phyloP scores from a whole-genome alignment of 2,888 invertebrate genomes.

The Chironomus tentans region DNA sequence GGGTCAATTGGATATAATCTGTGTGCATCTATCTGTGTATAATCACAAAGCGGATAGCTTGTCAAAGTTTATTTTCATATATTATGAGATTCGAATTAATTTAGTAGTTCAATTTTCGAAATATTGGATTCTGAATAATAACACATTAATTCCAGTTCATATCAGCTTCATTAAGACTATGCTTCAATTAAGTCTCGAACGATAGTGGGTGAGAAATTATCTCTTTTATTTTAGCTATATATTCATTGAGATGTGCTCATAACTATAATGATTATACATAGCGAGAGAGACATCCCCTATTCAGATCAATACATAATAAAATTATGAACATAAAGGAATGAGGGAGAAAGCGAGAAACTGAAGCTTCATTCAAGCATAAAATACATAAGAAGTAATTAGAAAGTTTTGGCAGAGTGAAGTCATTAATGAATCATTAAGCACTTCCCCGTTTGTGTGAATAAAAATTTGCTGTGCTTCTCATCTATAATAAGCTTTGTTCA shows the following conservation, averaged over 20 bases:
- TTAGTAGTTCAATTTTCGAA: too few species aligned
- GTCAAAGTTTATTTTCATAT: constrained; percentile 8
- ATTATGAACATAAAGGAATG: background rate
- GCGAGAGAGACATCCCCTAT: background rate
- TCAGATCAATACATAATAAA: constrained; percentile 5
- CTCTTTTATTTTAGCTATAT: too few species aligned
- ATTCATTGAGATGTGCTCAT: too few species aligned
- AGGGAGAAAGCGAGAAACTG: background rate
- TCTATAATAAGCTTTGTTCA: background rate
- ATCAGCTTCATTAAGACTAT: background rate
- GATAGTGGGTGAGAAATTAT: too few species aligned
- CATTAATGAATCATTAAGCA: constrained; percentile 19
- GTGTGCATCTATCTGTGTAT: background rate
- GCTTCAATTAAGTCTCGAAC: background rate
- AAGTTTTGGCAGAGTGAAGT: background rate
- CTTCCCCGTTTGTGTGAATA: background rate
- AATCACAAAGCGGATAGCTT: background rate
- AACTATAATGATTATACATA: background rate
- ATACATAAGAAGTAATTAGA: constrained; percentile 18
- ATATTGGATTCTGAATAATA: background rate
- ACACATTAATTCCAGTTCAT: constrained; percentile 10
- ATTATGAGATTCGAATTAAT: background rate
- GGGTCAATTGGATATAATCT: background rate
- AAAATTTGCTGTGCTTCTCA: background rate
- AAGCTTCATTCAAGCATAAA: background rate